These are phyloP conservation scores for Agrochola circellaris DNA, from an alignment of 2,888 invertebrate species.

Conservation along the genomic window DNA sequence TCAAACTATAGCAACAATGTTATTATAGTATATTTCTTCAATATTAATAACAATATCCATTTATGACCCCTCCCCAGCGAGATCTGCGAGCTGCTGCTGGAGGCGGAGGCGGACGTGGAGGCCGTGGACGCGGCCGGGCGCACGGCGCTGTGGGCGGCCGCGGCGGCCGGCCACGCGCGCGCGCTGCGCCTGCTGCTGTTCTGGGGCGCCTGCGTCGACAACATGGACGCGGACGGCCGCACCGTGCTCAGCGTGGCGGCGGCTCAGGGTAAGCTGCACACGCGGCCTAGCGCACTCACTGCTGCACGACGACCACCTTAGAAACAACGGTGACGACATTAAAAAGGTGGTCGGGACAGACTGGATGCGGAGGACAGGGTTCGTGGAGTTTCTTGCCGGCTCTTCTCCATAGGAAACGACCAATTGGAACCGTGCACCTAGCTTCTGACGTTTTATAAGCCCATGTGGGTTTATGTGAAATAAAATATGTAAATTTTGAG, in stretches of 20 bases:
- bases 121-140: slow-evolving; percentile 95
- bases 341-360: not conserved
- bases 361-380: too few relatives aligned
- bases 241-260: slow-evolving; percentile 96
- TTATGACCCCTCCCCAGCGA: slow-evolving; percentile 91
- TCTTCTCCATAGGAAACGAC: too few relatives aligned
- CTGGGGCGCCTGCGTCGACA: slow-evolving; percentile 99
- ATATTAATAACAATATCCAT: too few relatives aligned
- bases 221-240: slow-evolving; percentile 98
- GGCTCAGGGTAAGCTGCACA: slow-evolving; percentile 92
- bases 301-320: not conserved
- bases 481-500: too few relatives aligned
- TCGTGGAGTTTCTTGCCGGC: too few relatives aligned
- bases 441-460: too few relatives aligned
- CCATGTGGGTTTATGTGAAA: too few relatives aligned
- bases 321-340: not conserved
- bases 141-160: slow-evolving; percentile 97
- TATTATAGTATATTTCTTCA: not conserved
- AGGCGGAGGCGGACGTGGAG: slow-evolving; percentile 98
- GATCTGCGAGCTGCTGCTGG: slow-evolving; percentile 97
- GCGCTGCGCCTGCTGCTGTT: slow-evolving; percentile 96
- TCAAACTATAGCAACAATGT: not conserved
- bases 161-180: slow-evolving; percentile 97
- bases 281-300: not conserved
- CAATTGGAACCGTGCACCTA: too few relatives aligned